phyloP scores from a whole-genome alignment of 2,797 vertebrate species.

The Arctocebus calabarensis region DNA sequence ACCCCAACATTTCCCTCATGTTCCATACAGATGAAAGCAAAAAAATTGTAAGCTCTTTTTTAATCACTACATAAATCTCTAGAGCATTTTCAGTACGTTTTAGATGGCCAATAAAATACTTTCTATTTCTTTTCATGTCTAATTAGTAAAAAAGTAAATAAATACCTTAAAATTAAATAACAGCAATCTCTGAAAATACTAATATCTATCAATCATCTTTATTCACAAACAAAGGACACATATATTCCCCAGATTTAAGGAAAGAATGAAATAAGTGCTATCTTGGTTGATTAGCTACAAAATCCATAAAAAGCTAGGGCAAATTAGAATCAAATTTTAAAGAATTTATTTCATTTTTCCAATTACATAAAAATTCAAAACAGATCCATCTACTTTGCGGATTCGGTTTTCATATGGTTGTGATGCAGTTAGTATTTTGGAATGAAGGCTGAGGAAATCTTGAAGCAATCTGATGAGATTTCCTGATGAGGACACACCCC shows the following conservation, averaged over 20 bases:
- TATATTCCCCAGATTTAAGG: constrained; percentile 14
- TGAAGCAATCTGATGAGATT: constrained; percentile 78
- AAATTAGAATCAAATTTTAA: constrained; percentile 79
- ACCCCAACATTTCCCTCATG: constrained; percentile 56
- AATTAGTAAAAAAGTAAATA: constrained; percentile 65
- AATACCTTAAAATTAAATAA: constrained; percentile 71
- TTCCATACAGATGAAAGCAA: constrained; percentile 78
- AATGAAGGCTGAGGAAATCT: constrained; percentile 55
- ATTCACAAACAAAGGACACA: constrained; percentile 55
- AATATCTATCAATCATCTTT: constrained; percentile 71
- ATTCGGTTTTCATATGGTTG: constrained; percentile 59
- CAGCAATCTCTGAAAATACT: constrained; percentile 51
- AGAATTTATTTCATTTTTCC: constrained; percentile 78
- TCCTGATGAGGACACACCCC: constrained; percentile 62
- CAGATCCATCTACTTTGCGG: constrained; percentile 59
- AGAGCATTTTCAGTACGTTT: constrained; percentile 70
- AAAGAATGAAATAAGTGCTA: constrained; percentile 71
- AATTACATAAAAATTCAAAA: constrained; percentile 81
- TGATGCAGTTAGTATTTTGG: constrained; percentile 42
- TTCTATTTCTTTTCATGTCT: constrained; percentile 70
- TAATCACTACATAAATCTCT: constrained; percentile 78
- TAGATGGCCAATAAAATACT: constrained; percentile 69
- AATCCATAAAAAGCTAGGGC: constrained; percentile 75
- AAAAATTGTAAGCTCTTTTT: constrained; percentile 73
- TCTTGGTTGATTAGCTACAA: constrained; percentile 77